Conservation (phyloP, 2,797 vertebrate genomes). For the Helicolenus hilgendorfi region DNA sequence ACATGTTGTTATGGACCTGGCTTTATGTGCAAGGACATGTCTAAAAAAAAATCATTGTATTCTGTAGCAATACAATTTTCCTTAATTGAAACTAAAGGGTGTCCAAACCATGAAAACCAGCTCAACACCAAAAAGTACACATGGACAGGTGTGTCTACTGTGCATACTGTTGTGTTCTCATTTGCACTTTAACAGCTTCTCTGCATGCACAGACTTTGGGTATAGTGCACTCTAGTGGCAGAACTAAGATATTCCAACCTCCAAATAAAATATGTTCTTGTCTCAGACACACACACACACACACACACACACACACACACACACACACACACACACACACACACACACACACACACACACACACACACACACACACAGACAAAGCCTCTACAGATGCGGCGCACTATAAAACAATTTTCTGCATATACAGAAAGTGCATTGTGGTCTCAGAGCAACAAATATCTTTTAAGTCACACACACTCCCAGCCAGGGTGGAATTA, state of each 20-base stretch:
- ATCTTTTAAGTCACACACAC: background rate
- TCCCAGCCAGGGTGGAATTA: background rate
- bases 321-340: background rate
- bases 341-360: background rate
- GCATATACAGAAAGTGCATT: background rate
- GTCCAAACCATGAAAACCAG: background rate
- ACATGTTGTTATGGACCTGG: too few species aligned
- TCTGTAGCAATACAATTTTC: background rate
- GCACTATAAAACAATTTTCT: slow-evolving; percentile 11
- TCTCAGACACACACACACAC: background rate
- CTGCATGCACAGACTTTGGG: slow-evolving; percentile 41
- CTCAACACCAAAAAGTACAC: background rate
- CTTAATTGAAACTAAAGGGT: background rate
- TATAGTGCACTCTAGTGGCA: slow-evolving; percentile 75
- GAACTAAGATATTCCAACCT: background rate
- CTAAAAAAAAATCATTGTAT: background rate
- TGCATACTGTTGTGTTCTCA: background rate
- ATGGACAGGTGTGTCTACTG: background rate
- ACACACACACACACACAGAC: background rate
- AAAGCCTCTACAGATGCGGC: background rate
- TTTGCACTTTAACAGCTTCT: background rate
- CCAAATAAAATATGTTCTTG: background rate
- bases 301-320: background rate
- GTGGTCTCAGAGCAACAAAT: slow-evolving; percentile 15
- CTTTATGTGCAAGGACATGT: background rate